Conservation (phyloP, 2,113 vertebrate genomes). For the Lanius collurio region DNA sequence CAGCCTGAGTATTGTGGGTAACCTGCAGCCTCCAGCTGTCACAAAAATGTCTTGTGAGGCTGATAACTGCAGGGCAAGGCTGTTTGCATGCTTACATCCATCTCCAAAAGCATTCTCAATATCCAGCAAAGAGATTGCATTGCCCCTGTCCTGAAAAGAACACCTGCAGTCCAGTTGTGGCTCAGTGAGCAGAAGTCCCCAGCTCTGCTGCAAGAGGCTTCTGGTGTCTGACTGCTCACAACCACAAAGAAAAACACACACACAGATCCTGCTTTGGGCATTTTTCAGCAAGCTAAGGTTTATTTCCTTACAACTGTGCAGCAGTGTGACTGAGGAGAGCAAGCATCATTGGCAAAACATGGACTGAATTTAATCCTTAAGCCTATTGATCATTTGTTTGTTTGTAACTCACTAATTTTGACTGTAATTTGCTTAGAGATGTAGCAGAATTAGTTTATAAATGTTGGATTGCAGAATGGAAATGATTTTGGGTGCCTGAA, state of each 20-base stretch:
- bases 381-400: neutral
- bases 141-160: neutral
- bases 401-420: constrained; percentile 11
- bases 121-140: neutral
- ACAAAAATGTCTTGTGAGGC: neutral
- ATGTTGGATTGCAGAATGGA: neutral
- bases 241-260: neutral
- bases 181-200: neutral
- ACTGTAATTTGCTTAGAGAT: constrained; percentile 20
- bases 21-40: neutral
- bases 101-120: neutral
- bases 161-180: neutral
- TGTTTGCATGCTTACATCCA: neutral
- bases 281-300: neutral
- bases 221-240: neutral
- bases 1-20: neutral
- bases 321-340: neutral
- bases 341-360: neutral
- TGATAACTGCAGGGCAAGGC: neutral
- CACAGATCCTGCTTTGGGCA: neutral
- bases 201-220: neutral
- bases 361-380: neutral
- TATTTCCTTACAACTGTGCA: neutral
- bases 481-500: constrained; percentile 13
- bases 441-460: neutral